Evolutionary conservation across 2,888 invertebrate genomes (phyloP), one percentile per base, ranked within the genome.

Genomic region (Eupithecia subumbrata): DNA sequence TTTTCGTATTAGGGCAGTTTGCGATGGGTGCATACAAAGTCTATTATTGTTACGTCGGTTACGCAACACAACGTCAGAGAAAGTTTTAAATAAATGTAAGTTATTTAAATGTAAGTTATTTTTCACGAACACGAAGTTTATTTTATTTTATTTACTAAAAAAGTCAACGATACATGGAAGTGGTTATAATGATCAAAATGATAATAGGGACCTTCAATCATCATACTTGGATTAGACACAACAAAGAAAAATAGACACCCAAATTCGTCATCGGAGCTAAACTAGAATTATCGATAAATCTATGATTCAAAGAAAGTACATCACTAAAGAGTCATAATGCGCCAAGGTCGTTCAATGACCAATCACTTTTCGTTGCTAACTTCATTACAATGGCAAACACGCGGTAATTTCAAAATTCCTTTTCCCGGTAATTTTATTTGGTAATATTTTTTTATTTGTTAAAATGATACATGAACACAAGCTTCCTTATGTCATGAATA

Each of bases 261-360:
- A 22, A 25, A 60, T 60, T 25, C 60, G 60, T 12, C 25, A 60
- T 60, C 1, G 14, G 5, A 22, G 5, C 25, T 0, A 60, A 25
- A 60, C 60, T 12, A 25, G 22, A 60, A 5, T 40, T 67, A 40
- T 67, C 66, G 66, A 66, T 37, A 37, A 5, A n/a, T 40, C 18
- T n/a, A 66, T 11, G 56, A 25, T n/a, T 25, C 25, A n/a, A 72
- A 52, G 25, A 52, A 25, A 48, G 45, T 22, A 80, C 91, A 86
- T 82, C 91, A 84, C 92, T 92, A 89, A 25, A 79, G 74, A 82
- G 83, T 87, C 89, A 90, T 90, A 91, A 89, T 89, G 90, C 89
- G 89, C 87, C 93, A 92, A 92, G 91, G 91, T 89, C 89, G 88
- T 87, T 86, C 74, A 74, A 56, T 73, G 80, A 79, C 93, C 91